Evolutionary conservation across 1,140 invertebrate genomes (phyloP), one percentile per base, ranked within the genome.

Genomic region (Drosophila pachea): DNA sequence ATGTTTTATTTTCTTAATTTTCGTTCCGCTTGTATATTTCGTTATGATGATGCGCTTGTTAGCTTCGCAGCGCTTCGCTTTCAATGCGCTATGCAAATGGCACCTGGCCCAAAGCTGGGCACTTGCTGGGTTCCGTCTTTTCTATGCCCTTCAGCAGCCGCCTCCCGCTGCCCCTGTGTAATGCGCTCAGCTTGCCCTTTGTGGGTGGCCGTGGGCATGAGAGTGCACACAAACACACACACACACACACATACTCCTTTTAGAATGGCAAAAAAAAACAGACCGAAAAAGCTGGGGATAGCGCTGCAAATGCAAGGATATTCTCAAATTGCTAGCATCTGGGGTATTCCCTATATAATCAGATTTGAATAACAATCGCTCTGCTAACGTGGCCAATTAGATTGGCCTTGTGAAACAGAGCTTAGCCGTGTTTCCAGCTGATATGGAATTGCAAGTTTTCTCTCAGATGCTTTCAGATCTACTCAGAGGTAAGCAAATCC

Each of bases 1-100:
- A 47, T 22, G 4, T 67, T 58, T 35, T 45, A 60, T 74, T 64
- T 75, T 42, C 52, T 38, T 29, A 61, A 59, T 48, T 61, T 65
- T 68, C 66, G 71, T 83, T 78, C 70, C 31, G 31, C 38, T 35
- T 66, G 74, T 31, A 61, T 74, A 74, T 78, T 70, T 78, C 53
- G 75, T 78, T 78, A 78, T 73, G 69, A 76, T 81, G 70, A 67
- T 83, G 79, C 76, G 79, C 79, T 84, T 84, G 79, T 86, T 84
- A 84, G 76, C 66, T 74, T 45, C 74, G 77, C 67, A 55, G 67
- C 63, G 68, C 68, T 50, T 72, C 45, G 52, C 65, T 68, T 62
- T 72, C 64, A 61, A 72, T 72, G 68, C 50, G 52, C 64, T 54
- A 79, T 78, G 72, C 76, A 78, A 76, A 74, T 78, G 55, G 72